Percentiles rank a stretch among this genome's conserved stretches.
phyloP scores from a whole-genome alignment of 2,888 invertebrate genomes.

The Proisotoma minuta region DNA sequence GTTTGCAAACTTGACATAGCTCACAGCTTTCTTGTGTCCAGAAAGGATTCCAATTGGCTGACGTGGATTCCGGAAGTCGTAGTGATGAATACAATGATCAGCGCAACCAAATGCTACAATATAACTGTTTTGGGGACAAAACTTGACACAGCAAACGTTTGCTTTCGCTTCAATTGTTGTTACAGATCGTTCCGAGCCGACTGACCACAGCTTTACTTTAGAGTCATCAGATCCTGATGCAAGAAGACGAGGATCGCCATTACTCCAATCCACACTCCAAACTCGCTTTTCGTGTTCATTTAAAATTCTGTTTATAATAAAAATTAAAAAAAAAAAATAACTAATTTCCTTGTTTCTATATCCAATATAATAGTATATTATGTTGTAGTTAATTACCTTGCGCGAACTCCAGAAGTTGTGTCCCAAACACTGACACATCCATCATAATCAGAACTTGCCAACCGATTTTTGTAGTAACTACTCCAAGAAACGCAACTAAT shows the following conservation, averaged over 20 bases:
- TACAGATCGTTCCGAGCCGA: conserved; percentile 79
- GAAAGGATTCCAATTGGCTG: conserved; percentile 76
- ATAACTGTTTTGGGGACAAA: conserved; percentile 76
- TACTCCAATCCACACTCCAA: conserved; percentile 94
- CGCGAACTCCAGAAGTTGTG: conserved; percentile 63
- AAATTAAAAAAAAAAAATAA: not conserved
- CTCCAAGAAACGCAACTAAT: conserved; percentile 94
- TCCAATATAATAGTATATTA: not conserved
- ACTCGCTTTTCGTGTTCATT: conserved; percentile 91
- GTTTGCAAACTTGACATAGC: conserved; percentile 86
- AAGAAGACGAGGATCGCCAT: conserved; percentile 79
- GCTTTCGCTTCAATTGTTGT: conserved; percentile 87
- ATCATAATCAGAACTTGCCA: conserved; percentile 91
- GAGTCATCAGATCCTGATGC: conserved; percentile 92
- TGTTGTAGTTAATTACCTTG: not conserved
- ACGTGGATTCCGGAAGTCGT: conserved; percentile 79
- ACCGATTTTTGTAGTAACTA: conserved; percentile 77
- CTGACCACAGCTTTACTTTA: conserved; percentile 85
- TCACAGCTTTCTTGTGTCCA: conserved; percentile 89
- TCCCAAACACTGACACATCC: conserved; percentile 93
- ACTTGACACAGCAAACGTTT: conserved; percentile 92
- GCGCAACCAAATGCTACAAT: conserved; percentile 94
- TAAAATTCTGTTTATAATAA: conserved; percentile 54
- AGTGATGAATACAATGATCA: conserved; percentile 93
- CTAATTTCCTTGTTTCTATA: not conserved